phyloP scores from a whole-genome alignment of 2,888 invertebrate genomes.

The Chalcosyrphus nemorum region DNA sequence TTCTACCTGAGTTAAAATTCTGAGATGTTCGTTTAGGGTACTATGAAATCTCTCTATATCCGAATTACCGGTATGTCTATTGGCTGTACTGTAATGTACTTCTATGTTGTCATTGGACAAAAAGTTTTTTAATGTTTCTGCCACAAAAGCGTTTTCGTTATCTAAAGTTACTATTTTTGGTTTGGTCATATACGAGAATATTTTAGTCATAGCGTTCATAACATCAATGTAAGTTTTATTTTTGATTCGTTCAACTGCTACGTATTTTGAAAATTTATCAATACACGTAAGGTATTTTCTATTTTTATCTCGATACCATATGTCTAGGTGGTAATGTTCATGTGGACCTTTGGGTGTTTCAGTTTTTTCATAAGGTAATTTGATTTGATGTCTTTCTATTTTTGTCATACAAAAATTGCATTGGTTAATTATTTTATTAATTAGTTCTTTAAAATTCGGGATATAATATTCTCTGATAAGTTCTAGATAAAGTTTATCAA shows the following conservation, averaged over 20 bases:
- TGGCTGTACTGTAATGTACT: conserved; percentile 5
- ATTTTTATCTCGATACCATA: not conserved
- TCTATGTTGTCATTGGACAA: not conserved
- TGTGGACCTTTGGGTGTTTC: not conserved
- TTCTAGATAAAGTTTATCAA: too few relatives aligned
- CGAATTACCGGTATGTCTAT: conserved; percentile 30
- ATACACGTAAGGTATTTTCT: not conserved
- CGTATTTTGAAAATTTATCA: conserved; percentile 16
- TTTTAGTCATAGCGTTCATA: not conserved
- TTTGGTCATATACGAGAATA: conserved; percentile 1
- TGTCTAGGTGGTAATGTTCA: not conserved
- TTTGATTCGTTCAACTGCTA: not conserved
- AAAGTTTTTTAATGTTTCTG: not conserved
- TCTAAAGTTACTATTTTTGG: conserved; percentile 5
- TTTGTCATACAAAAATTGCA: not conserved
- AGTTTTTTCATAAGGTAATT: not conserved
- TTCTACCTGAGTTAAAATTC: conserved; percentile 1
- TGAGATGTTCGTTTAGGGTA: conserved; percentile 8
- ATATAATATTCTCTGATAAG: too few relatives aligned
- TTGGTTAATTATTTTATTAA: too few relatives aligned
- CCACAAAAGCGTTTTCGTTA: conserved; percentile 15
- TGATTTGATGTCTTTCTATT: not conserved
- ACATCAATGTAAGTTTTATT: conserved; percentile 11
- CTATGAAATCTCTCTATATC: conserved; percentile 10
- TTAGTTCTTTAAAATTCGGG: too few relatives aligned